Conservation (phyloP, 2,797 vertebrate genomes). For the Parotocinclus haroldoi region DNA sequence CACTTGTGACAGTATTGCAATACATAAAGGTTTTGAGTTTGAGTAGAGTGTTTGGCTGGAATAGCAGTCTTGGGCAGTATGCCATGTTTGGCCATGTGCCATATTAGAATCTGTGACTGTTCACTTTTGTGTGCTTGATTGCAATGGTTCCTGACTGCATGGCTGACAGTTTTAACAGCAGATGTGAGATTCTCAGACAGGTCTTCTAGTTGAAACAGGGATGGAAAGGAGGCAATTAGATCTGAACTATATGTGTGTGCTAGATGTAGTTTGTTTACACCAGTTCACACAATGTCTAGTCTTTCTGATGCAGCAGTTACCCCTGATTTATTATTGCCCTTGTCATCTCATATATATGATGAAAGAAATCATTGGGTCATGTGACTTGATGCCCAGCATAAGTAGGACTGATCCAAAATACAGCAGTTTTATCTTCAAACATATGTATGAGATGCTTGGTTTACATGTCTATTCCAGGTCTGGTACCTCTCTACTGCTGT, state of each 20-base stretch:
- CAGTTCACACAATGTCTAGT: constrained; percentile 4
- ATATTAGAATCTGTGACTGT: constrained; percentile 24
- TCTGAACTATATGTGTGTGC: neutral
- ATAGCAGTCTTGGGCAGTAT: no score
- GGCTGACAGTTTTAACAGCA: constrained; percentile 64
- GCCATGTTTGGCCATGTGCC: constrained; percentile 8
- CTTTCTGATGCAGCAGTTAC: neutral
- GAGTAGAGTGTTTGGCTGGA: no score
- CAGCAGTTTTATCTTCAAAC: constrained; percentile 1
- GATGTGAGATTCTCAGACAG: constrained; percentile 32
- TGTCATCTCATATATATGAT: neutral
- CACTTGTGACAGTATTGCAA: constrained; percentile 10
- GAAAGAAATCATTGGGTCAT: no score
- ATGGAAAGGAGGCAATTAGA: constrained; percentile 9
- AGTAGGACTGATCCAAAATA: no score
- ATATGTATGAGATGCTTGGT: constrained; percentile 12
- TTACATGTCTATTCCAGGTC: constrained; percentile 38
- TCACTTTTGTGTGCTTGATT: constrained; percentile 48
- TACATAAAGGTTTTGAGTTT: no score
- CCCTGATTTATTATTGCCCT: neutral
- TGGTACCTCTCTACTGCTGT: constrained; percentile 5
- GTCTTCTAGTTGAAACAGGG: constrained; percentile 33
- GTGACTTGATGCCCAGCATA: no score
- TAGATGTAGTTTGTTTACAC: neutral
- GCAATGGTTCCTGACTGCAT: constrained; percentile 59